A percentile compares a stretch with the other conserved stretches of the same genome.
Evolutionary conservation across 2,888 invertebrate genomes (phyloP).

Genomic region (Lissocephala sabroskyi): DNA sequence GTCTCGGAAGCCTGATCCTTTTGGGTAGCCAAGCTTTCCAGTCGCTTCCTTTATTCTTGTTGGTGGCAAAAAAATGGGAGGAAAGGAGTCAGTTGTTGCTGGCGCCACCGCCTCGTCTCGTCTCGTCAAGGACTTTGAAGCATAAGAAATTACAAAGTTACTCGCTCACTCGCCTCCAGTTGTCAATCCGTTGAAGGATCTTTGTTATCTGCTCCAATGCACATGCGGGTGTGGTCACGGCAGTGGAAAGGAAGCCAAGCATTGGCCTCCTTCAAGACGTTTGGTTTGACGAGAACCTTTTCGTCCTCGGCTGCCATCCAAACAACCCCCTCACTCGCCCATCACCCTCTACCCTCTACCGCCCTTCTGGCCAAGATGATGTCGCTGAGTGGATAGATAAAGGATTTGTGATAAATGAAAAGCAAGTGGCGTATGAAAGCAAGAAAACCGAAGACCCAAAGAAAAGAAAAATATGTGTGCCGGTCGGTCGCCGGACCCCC

Average conservation of each 20-base stretch:
- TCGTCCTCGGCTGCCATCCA: too few species aligned
- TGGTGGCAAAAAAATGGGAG: constrained; percentile 7
- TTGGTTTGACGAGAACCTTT: constrained; percentile 38
- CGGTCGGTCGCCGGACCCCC: constrained; percentile 3
- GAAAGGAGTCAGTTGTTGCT: constrained; percentile 22
- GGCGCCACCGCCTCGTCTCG: constrained; percentile 15
- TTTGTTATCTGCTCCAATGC: constrained; percentile 68
- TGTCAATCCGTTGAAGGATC: constrained; percentile 68
- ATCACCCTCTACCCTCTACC: too few species aligned
- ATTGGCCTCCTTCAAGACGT: constrained; percentile 27
- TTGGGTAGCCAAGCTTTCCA: too few species aligned
- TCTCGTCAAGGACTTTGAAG: constrained; percentile 34
- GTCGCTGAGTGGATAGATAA: constrained; percentile 59
- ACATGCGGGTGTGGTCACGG: constrained; percentile 48
- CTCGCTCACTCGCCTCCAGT: constrained; percentile 46
- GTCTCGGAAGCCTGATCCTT: too few species aligned
- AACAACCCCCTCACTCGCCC: too few species aligned
- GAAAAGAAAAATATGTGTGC: constrained; percentile 35
- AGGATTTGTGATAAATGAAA: constrained; percentile 64
- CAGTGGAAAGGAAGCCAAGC: not conserved
- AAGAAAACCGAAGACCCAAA: constrained; percentile 30
- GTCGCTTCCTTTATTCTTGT: not conserved
- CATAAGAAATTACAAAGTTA: constrained; percentile 56
- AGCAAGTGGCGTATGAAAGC: constrained; percentile 57
- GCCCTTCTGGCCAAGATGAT: constrained; percentile 46